Conservation (phyloP, 2,113 vertebrate genomes). For the Sisor rabdophorus region DNA sequence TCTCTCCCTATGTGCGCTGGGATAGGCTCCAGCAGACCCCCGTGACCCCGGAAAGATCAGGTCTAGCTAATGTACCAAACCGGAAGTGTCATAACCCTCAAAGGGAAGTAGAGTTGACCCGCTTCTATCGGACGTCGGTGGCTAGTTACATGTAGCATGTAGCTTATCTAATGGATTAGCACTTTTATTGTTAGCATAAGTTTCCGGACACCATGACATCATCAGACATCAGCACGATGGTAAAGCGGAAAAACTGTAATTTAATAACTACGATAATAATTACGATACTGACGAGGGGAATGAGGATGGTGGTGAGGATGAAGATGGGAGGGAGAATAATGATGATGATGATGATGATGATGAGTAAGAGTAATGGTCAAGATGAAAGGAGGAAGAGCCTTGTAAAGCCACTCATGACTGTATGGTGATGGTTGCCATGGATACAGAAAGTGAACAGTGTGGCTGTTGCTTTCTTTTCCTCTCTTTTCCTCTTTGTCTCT, state of each 20-base stretch:
- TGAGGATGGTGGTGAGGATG: too few species aligned
- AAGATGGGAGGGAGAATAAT: too few species aligned
- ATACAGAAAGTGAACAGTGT: slow-evolving; percentile 76
- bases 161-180: not conserved
- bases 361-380: not conserved
- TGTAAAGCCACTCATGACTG: slow-evolving; percentile 63
- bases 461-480: slow-evolving; percentile 35
- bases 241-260: not conserved
- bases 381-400: not conserved
- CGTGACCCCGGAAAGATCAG: too few species aligned
- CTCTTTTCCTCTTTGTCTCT: too few species aligned
- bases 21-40: too few species aligned
- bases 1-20: too few species aligned
- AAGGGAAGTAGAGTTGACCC: not conserved
- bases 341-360: too few species aligned
- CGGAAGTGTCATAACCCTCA: not conserved
- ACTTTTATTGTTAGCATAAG: not conserved
- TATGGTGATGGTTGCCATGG: slow-evolving; percentile 76
- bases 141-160: not conserved
- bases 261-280: not conserved
- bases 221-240: not conserved
- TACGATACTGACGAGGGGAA: not conserved
- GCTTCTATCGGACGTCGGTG: not conserved
- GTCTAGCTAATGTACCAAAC: too few species aligned
- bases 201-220: not conserved